These are phyloP conservation scores for Nymphalis polychloros DNA, from an alignment of 2,888 invertebrate genomes.

Conservation along the genomic window DNA sequence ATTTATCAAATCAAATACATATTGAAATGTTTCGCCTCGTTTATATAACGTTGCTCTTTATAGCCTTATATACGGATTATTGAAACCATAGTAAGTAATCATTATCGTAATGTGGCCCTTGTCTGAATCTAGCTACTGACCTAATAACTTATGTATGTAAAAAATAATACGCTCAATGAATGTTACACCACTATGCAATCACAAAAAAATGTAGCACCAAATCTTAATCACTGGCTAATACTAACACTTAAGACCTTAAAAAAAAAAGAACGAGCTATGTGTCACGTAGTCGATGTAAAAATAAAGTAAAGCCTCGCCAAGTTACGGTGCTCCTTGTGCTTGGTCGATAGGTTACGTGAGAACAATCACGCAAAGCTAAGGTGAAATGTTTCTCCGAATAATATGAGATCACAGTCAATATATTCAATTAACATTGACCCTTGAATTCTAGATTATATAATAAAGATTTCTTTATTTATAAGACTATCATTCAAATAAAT, in stretches of 20 bases:
- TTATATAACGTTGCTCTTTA: no score
- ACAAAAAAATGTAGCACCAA: no score
- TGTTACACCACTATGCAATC: no score
- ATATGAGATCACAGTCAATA: neutral
- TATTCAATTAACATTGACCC: neutral
- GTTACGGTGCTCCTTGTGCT: slow-evolving; percentile 29
- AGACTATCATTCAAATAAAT: no score
- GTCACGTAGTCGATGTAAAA: slow-evolving; percentile 34
- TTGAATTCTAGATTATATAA: neutral
- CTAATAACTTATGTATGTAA: no score
- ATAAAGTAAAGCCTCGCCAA: slow-evolving; percentile 9
- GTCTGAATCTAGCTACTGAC: no score
- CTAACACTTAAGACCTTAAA: neutral
- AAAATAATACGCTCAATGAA: no score
- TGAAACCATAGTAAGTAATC: no score
- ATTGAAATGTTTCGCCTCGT: no score
- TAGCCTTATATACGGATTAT: no score
- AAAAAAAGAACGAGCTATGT: slow-evolving; percentile 21
- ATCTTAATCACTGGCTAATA: neutral
- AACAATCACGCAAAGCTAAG: slow-evolving; percentile 35
- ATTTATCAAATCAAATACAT: no score
- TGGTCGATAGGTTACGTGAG: slow-evolving; percentile 51
- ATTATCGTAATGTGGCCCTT: no score
- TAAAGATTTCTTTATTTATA: neutral
- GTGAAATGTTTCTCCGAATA: neutral